Base-by-base conservation (phyloP, 2,113 vertebrate species). In the Ctenodactylus gundi region DNA sequence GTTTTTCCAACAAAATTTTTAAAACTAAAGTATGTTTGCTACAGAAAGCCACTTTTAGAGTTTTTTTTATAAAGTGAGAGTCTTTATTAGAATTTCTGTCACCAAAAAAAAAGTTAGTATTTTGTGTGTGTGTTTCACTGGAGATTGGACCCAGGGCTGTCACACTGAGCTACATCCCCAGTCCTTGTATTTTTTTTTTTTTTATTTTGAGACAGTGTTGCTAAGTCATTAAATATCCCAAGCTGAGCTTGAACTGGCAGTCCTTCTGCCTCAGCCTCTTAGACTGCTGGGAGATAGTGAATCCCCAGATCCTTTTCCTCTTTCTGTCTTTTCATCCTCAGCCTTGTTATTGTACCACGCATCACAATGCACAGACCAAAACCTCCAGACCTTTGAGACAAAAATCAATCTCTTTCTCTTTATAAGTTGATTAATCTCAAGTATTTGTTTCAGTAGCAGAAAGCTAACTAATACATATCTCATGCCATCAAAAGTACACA, bases 51-150 rank as follows among this genome's bases (percentile, higher is more conserved):
- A 89, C 9, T 21, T 72, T 70, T 49, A n/a, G 49, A 82, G 65
- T 72, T 91, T 82, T 93, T 88, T 94, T 86, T 15, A 78, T 72
- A 81, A 91, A 67, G 13, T 41, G 89, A 82, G 76, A 85, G 60
- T 84, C 85, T 86, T 85, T 88, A 10, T 92, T 44, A 95, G 57
- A 88, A 92, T 88, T 76, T 76, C 49, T 90, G 25, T 41, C 36
- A 73, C 70, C 41, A 41, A 94, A 49, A 96, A 96, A 49, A 90
- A 92, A 94, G 3, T 15, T 21, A 49, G 27, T 46, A 80, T 39
- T 75, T 85, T 80, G 46, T 46, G 36, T 27, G 7, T 44, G 21
- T 76, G 27, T 34, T 58, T 23, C 64, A 14, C 49, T 36, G 34
- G 34, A 64, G 55, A 84, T 34, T 75, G 57, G 57, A 55, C n/a